Evolutionary conservation across 2,888 invertebrate species (phyloP), one percentile per base, ranked within the genome.

Genomic region (Polydrusus cervinus): DNA sequence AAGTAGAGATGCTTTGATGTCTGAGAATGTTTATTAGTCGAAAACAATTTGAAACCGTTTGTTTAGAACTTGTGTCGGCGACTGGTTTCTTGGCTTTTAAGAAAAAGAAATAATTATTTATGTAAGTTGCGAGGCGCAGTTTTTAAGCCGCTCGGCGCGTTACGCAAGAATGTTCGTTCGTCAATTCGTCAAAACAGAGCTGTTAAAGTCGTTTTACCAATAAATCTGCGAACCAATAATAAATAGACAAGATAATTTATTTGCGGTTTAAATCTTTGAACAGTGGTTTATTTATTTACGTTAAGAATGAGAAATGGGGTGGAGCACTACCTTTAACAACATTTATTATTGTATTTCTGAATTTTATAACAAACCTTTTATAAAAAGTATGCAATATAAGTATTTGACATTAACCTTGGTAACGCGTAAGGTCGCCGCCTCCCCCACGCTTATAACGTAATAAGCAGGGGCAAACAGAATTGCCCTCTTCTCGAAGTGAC

Each of bases 11-110:
- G 71, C 77, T 77, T 77, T 77, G 77, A 77, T 74, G 74, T 77
- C 67, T 71, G 71, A 74, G 71, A 77, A 66, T 77, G 77, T 77
- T 77, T 77, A 77, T 77, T 77, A 71, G 55, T 74, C 71, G 61
- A 74, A 74, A 71, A 74, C 66, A 74, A 76, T 76, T 71, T 76
- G 67, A 70, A 74, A 73, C 66, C 51, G 71, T 75, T 67, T 74
- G 74, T 74, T 74, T 74, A 51, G 65, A 70, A 38, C 18, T 70
- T 51, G 60, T 45, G 74, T 53, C 69, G 74, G 65, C 70, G 74
- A 74, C 74, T 74, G 74, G 70, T 61, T 67, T 73, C 69, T 65
- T 55, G 64, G 74, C 71, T 61, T 75, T 75, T 61, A 71, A 66
- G 67, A 67, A 70, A 67, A 71, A 75, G 57, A 71, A 69, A 75